These are phyloP conservation scores for Hormaphis cornu DNA, from an alignment of 1,140 invertebrate species.

Conservation along the genomic window DNA sequence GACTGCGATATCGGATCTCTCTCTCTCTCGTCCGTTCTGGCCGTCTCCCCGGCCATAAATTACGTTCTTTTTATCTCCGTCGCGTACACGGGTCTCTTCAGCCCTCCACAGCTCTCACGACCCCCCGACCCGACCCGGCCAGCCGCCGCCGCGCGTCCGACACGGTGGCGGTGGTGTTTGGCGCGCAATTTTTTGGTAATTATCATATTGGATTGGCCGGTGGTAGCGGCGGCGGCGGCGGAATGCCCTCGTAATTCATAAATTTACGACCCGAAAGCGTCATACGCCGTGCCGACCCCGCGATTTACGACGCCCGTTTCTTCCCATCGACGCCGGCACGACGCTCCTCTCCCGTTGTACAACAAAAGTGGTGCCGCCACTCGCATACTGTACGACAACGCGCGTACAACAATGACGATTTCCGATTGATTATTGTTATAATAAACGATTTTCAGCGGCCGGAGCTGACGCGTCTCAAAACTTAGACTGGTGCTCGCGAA, in stretches of 20 bases:
- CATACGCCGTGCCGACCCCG: constrained; percentile 21
- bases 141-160: not conserved
- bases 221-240: not conserved
- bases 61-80: constrained; percentile 14
- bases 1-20: not conserved
- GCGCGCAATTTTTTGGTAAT: constrained; percentile 26
- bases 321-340: constrained; percentile 12
- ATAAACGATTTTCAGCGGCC: not conserved
- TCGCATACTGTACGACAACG: not conserved
- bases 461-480: not conserved
- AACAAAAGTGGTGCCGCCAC: not conserved
- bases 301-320: constrained; percentile 19
- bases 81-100: not conserved
- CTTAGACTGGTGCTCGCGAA: no score
- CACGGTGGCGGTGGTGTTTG: not conserved
- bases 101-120: not conserved
- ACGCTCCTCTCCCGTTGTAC: not conserved
- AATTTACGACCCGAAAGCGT: constrained; percentile 26
- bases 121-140: not conserved
- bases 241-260: constrained; percentile 30
- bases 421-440: constrained; percentile 14
- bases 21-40: not conserved
- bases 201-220: constrained; percentile 32
- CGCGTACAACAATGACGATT: not conserved
- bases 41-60: constrained; percentile 19